Conservation (phyloP, 2,888 invertebrate species). For the Trichacis sp. region DNA sequence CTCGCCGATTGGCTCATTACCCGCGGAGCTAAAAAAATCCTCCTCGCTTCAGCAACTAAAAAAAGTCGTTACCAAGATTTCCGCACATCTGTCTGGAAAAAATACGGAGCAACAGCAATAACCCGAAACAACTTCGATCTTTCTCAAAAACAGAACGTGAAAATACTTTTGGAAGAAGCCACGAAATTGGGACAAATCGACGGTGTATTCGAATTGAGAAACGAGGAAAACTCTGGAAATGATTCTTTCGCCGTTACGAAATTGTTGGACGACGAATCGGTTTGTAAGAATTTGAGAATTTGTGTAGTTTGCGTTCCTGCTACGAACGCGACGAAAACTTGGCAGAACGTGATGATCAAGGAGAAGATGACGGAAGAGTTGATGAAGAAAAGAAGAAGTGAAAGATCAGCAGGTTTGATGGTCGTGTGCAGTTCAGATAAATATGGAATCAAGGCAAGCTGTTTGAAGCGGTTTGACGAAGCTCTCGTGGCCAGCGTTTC, state of each 20-base stretch:
- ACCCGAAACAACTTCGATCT: constrained; percentile 25
- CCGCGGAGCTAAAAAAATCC: constrained; percentile 36
- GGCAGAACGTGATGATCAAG: constrained; percentile 13
- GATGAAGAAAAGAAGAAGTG: constrained; percentile 20
- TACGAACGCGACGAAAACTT: constrained; percentile 1
- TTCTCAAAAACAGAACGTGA: constrained; percentile 21
- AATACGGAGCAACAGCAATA: constrained; percentile 24
- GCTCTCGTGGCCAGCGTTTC: not conserved
- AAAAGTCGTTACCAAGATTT: constrained; percentile 23
- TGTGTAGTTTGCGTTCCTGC: constrained; percentile 31
- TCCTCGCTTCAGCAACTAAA: constrained; percentile 24
- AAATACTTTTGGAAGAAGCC: constrained; percentile 30
- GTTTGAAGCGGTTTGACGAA: constrained; percentile 17
- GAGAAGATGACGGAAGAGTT: constrained; percentile 17
- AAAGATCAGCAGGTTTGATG: constrained; percentile 26
- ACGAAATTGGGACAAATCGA: constrained; percentile 25
- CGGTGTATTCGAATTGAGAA: constrained; percentile 37
- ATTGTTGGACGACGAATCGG: constrained; percentile 29
- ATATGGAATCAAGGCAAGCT: constrained; percentile 6
- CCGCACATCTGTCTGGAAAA: constrained; percentile 28
- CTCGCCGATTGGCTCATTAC: constrained; percentile 38
- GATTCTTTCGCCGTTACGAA: constrained; percentile 18
- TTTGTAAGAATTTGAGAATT: constrained; percentile 15
- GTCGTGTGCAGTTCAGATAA: constrained; percentile 12
- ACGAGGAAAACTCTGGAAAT: not conserved